phyloP scores from a whole-genome alignment of 2,888 invertebrate genomes.

The Ditula angustiorana region DNA sequence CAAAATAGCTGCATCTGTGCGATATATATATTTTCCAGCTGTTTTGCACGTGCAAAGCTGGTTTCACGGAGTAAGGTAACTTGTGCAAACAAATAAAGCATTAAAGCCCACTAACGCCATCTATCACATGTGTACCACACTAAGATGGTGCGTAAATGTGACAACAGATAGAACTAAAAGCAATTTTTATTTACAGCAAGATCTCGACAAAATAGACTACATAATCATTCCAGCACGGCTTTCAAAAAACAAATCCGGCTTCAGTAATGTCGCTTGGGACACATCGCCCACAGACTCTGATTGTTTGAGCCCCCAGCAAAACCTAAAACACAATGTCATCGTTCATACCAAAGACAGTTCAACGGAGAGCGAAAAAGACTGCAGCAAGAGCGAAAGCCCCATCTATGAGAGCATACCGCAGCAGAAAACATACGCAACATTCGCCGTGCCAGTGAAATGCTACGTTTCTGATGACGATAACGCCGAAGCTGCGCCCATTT shows the following conservation, averaged over 20 bases:
- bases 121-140: background rate
- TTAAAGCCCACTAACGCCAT: background rate
- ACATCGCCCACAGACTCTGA: slow-evolving; percentile 73
- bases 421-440: slow-evolving; percentile 49
- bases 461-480: slow-evolving; percentile 62
- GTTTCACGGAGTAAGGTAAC: too few species aligned
- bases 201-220: slow-evolving; percentile 72
- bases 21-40: too few species aligned
- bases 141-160: background rate
- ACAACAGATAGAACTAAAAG: background rate
- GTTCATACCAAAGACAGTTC: slow-evolving; percentile 62
- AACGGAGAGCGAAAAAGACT: slow-evolving; percentile 67
- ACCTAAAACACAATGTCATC: slow-evolving; percentile 62
- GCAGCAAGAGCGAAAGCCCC: slow-evolving; percentile 63
- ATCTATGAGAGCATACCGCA: slow-evolving; percentile 67
- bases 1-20: too few species aligned
- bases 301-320: slow-evolving; percentile 58
- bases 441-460: slow-evolving; percentile 59
- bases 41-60: too few species aligned
- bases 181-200: slow-evolving; percentile 55
- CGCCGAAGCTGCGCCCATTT: slow-evolving; percentile 45
- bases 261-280: slow-evolving; percentile 68
- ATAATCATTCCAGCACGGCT: slow-evolving; percentile 71
- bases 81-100: too few species aligned
- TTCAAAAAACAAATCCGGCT: slow-evolving; percentile 60